phyloP scores from a whole-genome alignment of 1,140 invertebrate species.

The Akabosia matsudoensis region DNA sequence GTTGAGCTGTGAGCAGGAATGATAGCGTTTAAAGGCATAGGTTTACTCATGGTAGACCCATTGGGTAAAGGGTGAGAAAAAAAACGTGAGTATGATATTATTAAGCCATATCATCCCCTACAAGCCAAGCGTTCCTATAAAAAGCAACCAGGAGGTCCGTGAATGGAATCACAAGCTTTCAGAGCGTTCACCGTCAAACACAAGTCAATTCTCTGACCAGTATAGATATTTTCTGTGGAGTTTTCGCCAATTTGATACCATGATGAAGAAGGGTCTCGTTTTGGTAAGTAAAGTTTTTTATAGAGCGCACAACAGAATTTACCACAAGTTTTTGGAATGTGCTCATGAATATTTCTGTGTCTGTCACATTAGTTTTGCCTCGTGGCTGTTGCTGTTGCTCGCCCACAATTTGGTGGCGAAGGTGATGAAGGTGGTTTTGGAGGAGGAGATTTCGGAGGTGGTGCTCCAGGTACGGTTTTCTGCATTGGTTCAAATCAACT shows the following conservation, averaged over 20 bases:
- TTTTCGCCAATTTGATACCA: not conserved
- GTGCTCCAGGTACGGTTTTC: conserved; percentile 4
- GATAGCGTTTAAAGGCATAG: not conserved
- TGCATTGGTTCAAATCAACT: conserved; percentile 17
- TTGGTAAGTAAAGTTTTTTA: conserved; percentile 28
- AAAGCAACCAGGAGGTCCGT: not conserved
- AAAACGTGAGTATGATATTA: conserved; percentile 4
- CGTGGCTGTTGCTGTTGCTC: conserved; percentile 24
- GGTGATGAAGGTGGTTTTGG: conserved; percentile 34
- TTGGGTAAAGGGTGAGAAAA: conserved; percentile 16
- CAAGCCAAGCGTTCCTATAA: conserved; percentile 12
- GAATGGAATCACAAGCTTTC: not conserved
- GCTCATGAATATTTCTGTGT: not conserved
- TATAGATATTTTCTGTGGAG: not conserved
- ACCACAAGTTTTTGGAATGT: not conserved
- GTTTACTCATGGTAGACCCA: not conserved
- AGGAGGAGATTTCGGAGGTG: not conserved
- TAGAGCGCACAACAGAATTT: not conserved
- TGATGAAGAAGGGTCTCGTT: conserved; percentile 37
- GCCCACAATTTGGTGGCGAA: conserved; percentile 38
- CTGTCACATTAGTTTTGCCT: conserved; percentile 31
- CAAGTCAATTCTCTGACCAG: not conserved
- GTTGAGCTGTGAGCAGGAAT: not conserved
- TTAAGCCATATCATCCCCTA: not conserved
- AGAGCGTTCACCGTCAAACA: conserved; percentile 2